Base-by-base conservation (phyloP, 2,797 vertebrate genomes). In the Notolepis coatsorum region DNA sequence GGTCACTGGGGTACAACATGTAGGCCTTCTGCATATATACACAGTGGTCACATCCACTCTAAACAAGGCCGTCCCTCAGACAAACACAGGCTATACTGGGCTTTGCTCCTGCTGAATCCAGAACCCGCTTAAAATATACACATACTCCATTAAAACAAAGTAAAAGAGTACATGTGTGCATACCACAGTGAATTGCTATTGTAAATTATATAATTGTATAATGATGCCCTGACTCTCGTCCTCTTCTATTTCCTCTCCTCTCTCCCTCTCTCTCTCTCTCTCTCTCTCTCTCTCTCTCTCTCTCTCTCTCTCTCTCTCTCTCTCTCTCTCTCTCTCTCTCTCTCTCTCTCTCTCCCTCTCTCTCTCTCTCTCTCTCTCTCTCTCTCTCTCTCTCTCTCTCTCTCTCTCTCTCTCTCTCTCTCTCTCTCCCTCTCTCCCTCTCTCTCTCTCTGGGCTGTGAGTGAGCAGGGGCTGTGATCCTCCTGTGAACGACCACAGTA, bases 401-500 rank as follows among this genome's bases (percentile, higher is more conserved):
- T 52, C 57, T 27, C 17, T 47, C 24, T 56, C 10, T 4, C 25
- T 52, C 21, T 38, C 13, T 38, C 17, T 30, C 52, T 50, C 24
- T 18, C 50, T 18, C 6, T 48, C n/a, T 64, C 10, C 5, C 18
- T 24, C 28, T 7, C 8, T 41, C 39, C 24, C 41, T 20, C 20
- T 23, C 20, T 21, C 13, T 35, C 10, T 25, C 33, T 61, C 35
- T 67, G 2, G 28, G 27, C 20, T 59, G 35, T 12, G 13, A 37
- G n/a, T n/a, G n/a, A n/a, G n/a, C n/a, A n/a, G n/a, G n/a, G n/a
- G n/a, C n/a, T n/a, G n/a, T n/a, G n/a, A n/a, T n/a, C n/a, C 60
- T 61, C 43, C 27, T 53, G 54, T 57, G 53, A 84, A 51, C 66
- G 70, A 83, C 68, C 71, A 75, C 61, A 74, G 70, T 61, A 81